Evolutionary conservation across 64 coral and sea anemone species (phyloP).

Genomic region (Montipora foliosa): DNA sequence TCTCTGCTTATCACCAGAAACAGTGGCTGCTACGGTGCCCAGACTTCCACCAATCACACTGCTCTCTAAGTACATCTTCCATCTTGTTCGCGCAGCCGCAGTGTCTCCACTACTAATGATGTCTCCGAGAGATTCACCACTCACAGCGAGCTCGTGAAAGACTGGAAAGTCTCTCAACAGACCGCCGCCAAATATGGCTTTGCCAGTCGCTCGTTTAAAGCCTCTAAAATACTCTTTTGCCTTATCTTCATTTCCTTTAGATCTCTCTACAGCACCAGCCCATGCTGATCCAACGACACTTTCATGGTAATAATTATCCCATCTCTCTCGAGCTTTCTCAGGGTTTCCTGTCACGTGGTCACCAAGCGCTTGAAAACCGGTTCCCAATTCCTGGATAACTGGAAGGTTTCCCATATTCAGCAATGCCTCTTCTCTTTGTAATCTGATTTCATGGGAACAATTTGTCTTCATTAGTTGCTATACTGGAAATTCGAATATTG

Average conservation of each 20-base stretch:
- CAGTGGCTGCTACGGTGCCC: neutral
- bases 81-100: constrained; percentile 9
- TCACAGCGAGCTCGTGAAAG: constrained; percentile 39
- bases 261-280: neutral
- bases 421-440: no score
- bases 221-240: constrained; percentile 9
- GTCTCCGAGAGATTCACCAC: constrained; percentile 31
- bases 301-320: neutral
- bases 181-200: constrained; percentile 1
- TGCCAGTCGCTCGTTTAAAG: constrained; percentile 16
- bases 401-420: constrained; percentile 20
- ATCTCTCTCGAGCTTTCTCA: constrained; percentile 25
- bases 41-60: constrained; percentile 32
- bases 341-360: constrained; percentile 17
- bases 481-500: no score
- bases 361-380: neutral
- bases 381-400: constrained; percentile 38
- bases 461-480: no score
- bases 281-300: neutral
- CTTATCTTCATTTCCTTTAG: neutral
- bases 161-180: constrained; percentile 6
- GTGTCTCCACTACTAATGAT: constrained; percentile 36
- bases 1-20: neutral
- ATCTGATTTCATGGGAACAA: no score
- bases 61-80: constrained; percentile 15